Evolutionary conservation across 2,113 vertebrate genomes (phyloP), one percentile per base, ranked within the genome.

Genomic region (Burhinus oedicnemus): DNA sequence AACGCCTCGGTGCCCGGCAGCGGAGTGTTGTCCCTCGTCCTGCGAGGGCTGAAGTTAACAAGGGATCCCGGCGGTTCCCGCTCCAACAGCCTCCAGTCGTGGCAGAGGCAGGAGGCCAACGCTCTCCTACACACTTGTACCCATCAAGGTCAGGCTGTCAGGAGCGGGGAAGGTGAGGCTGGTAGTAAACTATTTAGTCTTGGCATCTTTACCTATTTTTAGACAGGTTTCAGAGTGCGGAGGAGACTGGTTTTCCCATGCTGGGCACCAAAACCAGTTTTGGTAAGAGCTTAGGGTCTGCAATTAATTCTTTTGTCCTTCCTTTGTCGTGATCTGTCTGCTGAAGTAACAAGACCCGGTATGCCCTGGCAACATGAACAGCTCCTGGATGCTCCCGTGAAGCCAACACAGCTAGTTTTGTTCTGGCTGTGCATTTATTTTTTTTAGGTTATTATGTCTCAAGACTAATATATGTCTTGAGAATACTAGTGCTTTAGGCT

Each of bases 21-120:
- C 5, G 2, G 38, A 5, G 19, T 2, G 23, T 3, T 45, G 22
- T 32, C 32, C 29, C 44, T 61, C 0, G 0, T 16, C n/a, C 72
- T 4, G 3, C 5, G 4, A 9, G 2, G 6, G 64, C 36, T 30
- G 71, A 23, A 40, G 57, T 11, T 45, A 11, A 8, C 2, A 0
- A 10, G 60, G 82, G 42, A 9, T 54, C 34, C 40, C 3, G 11
- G 15, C 42, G 34, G 30, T 3, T 78, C 90, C 27, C 3, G 2
- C 40, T 51, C 40, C 42, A 5, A 1, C 36, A 52, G 0, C 49
- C 65, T 27, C 69, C 36, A 4, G n/a, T 1, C 0, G 17, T 20
- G 58, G 44, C 81, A 58, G 47, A 51, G 64, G 47, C 34, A 10
- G 82, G n/a, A 32, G 52, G 12, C 21, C 61, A 26, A 0, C 3